Evolutionary conservation across 1,140 invertebrate genomes (phyloP).

Genomic region (Orchestia grillus): DNA sequence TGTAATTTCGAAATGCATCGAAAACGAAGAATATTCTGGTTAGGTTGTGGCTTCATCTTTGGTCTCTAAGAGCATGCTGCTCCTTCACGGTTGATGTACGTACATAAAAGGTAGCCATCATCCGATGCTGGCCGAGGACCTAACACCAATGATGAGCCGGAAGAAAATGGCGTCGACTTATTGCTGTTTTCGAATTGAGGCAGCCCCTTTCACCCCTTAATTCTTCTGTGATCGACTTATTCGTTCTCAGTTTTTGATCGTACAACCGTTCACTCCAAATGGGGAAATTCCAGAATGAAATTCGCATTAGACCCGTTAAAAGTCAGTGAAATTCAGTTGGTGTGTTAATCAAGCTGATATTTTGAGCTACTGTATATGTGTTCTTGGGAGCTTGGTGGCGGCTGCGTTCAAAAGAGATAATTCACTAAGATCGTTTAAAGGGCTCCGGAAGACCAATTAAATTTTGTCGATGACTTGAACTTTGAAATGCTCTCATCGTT

Average conservation of each 20-base stretch:
- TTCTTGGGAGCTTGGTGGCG: too few species aligned
- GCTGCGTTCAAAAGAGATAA: too few species aligned
- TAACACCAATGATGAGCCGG: background rate
- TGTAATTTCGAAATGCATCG: background rate
- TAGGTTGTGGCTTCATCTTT: background rate
- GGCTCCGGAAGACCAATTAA: too few species aligned
- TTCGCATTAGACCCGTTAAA: background rate
- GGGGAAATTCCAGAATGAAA: background rate
- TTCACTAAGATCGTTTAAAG: too few species aligned
- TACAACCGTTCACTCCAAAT: background rate
- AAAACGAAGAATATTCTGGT: background rate
- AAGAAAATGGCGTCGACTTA: background rate
- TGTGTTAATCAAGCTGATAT: background rate
- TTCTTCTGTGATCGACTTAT: background rate
- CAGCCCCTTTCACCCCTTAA: background rate
- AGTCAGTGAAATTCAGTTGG: background rate
- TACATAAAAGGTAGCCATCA: background rate
- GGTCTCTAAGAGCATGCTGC: background rate
- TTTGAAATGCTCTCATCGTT: too few species aligned
- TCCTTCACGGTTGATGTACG: background rate
- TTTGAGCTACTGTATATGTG: background rate
- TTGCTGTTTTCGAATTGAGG: background rate
- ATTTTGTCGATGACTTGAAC: too few species aligned
- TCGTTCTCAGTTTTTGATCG: background rate
- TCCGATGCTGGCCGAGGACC: background rate